These are phyloP conservation scores for Drosophila dunni DNA, from an alignment of 1,140 invertebrate species.

Conservation along the genomic window DNA sequence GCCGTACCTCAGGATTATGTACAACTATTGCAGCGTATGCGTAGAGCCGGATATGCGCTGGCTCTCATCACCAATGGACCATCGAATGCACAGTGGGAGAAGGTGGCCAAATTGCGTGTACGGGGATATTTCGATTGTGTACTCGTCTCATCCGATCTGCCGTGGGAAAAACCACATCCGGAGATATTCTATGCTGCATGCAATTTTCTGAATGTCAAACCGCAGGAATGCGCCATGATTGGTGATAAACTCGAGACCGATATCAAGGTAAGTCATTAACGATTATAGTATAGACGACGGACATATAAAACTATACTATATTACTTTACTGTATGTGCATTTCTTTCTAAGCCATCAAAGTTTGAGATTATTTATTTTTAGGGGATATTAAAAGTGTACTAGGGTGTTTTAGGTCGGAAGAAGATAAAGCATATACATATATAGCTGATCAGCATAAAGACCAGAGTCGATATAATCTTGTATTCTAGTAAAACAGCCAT, in stretches of 20 bases:
- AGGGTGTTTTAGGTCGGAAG: too few relatives aligned
- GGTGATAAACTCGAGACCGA: constrained; percentile 94
- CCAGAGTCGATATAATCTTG: too few relatives aligned
- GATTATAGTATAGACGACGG: too few relatives aligned
- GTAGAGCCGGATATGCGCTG: constrained; percentile 88
- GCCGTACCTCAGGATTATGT: constrained; percentile 88
- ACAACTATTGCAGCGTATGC: constrained; percentile 87
- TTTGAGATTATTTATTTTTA: too few relatives aligned
- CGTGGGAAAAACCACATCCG: constrained; percentile 92
- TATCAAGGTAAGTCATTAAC: constrained; percentile 86
- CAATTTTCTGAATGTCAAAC: constrained; percentile 89
- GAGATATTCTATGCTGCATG: constrained; percentile 92
- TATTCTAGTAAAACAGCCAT: too few relatives aligned
- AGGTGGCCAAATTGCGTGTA: constrained; percentile 89
- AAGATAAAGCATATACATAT: too few relatives aligned
- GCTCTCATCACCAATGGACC: constrained; percentile 94
- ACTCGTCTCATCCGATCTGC: constrained; percentile 92
- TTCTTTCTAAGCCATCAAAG: too few relatives aligned
- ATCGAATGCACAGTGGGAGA: constrained; percentile 94
- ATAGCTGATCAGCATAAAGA: too few relatives aligned
- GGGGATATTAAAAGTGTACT: too few relatives aligned
- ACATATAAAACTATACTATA: too few relatives aligned
- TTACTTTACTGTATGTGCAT: too few relatives aligned
- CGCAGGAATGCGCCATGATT: constrained; percentile 92
- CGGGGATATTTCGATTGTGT: constrained; percentile 91